These are phyloP conservation scores for Oasisia sp. DNA, from an alignment of 2,888 invertebrate genomes.

Conservation along the genomic window DNA sequence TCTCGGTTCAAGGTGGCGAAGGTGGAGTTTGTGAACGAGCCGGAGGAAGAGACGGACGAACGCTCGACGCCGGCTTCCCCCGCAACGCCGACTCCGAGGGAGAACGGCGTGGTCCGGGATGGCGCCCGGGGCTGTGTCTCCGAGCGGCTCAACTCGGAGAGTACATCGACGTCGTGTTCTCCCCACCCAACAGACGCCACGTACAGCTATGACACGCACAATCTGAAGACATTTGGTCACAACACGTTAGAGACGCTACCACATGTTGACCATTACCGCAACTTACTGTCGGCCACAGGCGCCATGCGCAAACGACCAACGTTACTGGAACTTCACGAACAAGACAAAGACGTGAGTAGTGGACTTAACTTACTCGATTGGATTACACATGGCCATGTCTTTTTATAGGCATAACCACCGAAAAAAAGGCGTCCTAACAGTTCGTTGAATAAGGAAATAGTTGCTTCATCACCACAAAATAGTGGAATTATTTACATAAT, in stretches of 20 bases:
- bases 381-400: not conserved
- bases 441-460: not conserved
- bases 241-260: constrained; percentile 83
- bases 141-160: constrained; percentile 18
- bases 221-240: constrained; percentile 55
- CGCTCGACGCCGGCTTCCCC: not conserved
- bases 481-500: too few relatives aligned
- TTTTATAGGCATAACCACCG: not conserved
- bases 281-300: constrained; percentile 70
- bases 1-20: constrained; percentile 30
- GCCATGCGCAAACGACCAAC: constrained; percentile 49
- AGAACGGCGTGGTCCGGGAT: not conserved
- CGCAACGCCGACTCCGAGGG: not conserved
- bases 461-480: too few relatives aligned
- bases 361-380: not conserved
- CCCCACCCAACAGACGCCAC: constrained; percentile 3
- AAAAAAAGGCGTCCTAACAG: not conserved
- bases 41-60: not conserved
- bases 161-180: not conserved
- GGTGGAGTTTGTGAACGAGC: constrained; percentile 32
- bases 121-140: constrained; percentile 22
- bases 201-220: constrained; percentile 73
- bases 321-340: constrained; percentile 44
- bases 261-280: constrained; percentile 83
- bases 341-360: constrained; percentile 14